These are phyloP conservation scores for Scaptodrosophila latifasciaeformis DNA, from an alignment of 2,888 invertebrate genomes.

Conservation along the genomic window DNA sequence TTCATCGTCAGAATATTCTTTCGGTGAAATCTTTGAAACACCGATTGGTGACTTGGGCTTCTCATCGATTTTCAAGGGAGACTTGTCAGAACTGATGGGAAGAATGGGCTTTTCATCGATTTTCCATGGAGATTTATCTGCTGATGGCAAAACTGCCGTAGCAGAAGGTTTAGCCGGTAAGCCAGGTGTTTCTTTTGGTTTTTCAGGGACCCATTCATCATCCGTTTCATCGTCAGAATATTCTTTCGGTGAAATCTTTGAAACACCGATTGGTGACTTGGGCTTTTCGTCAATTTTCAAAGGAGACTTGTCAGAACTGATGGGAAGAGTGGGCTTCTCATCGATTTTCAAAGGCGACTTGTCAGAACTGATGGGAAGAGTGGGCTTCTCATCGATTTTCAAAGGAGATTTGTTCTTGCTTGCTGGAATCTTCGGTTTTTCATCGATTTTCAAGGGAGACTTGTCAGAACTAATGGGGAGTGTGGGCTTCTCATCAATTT, in stretches of 20 bases:
- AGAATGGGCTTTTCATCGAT: neutral
- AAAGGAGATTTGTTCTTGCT: neutral
- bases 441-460: neutral
- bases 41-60: slow-evolving; percentile 5
- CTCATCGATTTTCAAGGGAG: neutral
- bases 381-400: neutral
- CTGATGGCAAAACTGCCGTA: neutral
- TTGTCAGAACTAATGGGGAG: neutral
- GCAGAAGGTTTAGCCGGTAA: neutral
- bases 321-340: too few species aligned
- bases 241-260: neutral
- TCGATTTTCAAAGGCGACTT: too few species aligned
- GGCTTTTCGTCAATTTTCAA: neutral
- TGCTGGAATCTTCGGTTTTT: neutral
- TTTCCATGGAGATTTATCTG: neutral
- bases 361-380: too few species aligned
- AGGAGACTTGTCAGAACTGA: neutral
- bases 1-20: slow-evolving; percentile 9
- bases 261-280: neutral
- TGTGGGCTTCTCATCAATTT: neutral
- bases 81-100: too few species aligned
- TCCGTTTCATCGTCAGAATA: slow-evolving; percentile 2
- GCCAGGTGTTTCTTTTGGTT: too few species aligned
- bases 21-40: neutral
- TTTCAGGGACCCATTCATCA: neutral